phyloP scores from a whole-genome alignment of 2,113 vertebrate genomes.

The Ciconia boyciana region DNA sequence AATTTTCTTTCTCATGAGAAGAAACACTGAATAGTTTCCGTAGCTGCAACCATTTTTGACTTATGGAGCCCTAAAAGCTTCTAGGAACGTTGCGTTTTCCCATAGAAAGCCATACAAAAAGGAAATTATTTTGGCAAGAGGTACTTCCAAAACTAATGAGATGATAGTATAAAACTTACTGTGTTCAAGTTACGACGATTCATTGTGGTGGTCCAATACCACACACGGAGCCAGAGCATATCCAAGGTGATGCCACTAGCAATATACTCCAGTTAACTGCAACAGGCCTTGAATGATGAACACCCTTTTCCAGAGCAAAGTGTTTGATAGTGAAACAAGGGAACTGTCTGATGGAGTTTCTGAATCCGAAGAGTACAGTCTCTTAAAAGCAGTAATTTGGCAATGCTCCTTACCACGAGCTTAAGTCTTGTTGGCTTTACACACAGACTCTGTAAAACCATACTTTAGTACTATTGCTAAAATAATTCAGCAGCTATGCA shows the following conservation, averaged over 20 bases:
- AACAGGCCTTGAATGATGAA: not conserved
- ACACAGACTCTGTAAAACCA: not conserved
- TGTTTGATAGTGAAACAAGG: not conserved
- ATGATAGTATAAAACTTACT: not conserved
- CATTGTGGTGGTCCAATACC: not conserved
- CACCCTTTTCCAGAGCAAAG: not conserved
- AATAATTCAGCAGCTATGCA: not conserved
- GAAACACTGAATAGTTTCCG: not conserved
- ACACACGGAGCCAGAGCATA: fast-evolving
- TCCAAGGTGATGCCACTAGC: not conserved
- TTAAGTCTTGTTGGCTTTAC: not conserved
- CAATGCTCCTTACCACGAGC: not conserved
- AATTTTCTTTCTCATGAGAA: not conserved
- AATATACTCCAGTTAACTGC: not conserved
- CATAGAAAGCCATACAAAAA: not conserved
- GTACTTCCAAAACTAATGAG: not conserved
- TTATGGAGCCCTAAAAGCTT: not conserved
- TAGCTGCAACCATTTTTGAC: not conserved
- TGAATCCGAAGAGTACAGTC: not conserved
- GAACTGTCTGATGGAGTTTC: not conserved
- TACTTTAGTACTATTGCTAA: not conserved
- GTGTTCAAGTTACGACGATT: not conserved
- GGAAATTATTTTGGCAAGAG: not conserved
- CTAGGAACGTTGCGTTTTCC: not conserved
- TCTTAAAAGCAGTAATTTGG: not conserved